Conservation (phyloP, 2,888 invertebrate species). For the Agonopterix subpropinquella region DNA sequence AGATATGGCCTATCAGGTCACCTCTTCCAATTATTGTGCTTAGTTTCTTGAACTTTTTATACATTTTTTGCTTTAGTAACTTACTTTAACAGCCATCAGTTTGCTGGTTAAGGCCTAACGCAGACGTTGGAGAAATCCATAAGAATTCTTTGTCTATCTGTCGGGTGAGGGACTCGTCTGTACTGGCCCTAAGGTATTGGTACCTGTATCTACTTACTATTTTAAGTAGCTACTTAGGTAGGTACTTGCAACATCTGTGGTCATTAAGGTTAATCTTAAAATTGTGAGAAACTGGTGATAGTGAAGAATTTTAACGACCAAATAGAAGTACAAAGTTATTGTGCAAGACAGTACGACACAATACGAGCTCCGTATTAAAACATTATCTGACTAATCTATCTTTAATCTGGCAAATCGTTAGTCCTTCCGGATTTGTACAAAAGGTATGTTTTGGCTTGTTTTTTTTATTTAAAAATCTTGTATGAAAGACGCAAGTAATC, state of each 20-base stretch:
- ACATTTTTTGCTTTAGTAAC: too few species aligned
- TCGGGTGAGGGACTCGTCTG: too few species aligned
- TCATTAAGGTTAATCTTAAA: conserved; percentile 17
- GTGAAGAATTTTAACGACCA: conserved; percentile 15
- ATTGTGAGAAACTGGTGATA: conserved; percentile 12
- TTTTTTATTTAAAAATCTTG: conserved; percentile 32
- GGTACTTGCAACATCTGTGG: background rate
- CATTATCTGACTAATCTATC: background rate
- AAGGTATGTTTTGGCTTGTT: conserved; percentile 47
- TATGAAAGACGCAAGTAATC: conserved; percentile 47
- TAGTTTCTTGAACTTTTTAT: too few species aligned
- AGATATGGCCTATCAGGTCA: too few species aligned
- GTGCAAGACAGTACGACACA: conserved; percentile 20
- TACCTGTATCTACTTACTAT: background rate
- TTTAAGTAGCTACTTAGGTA: background rate
- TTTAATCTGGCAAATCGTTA: conserved; percentile 4
- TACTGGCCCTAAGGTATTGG: background rate
- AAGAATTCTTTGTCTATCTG: too few species aligned
- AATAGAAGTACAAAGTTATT: conserved; percentile 13
- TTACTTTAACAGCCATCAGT: too few species aligned
- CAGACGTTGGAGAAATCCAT: too few species aligned
- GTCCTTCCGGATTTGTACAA: conserved; percentile 57
- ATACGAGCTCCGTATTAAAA: background rate
- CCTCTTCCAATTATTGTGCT: too few species aligned
- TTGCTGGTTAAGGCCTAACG: too few species aligned